Base-by-base conservation (phyloP, 1,140 invertebrate genomes). In the Pentalonia nigronervosa region DNA sequence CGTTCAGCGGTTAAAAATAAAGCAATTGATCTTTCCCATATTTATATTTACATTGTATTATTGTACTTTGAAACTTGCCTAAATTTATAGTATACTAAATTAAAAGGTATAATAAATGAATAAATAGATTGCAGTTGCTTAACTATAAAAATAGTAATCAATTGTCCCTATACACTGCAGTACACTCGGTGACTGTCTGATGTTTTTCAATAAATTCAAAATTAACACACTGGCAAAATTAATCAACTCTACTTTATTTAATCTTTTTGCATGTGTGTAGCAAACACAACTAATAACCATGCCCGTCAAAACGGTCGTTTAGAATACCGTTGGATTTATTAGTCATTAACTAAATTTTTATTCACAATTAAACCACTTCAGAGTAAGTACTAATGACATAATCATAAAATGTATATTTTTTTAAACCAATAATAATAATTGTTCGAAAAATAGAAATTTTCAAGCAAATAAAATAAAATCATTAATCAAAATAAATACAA, bases 181-280 rank as follows among this genome's bases (percentile, higher is more conserved):
- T 87, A 48, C 23, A 53, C 17, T 56, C 34, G 9, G 21, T 11
- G 50, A 89, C 87, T 56, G 48, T 36, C 48, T 34, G 9, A 41
- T 56, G 34, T 89, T 89, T 86, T 89, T 25, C 34, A 53, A 56
- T 34, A 41, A 89, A 89, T 36, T 23, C 34, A 9, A 89, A 56
- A 56, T 89, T 53, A 56, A 89, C 50, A 89, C 48, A 56, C 50
- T 41, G 34, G 6, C 23, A 14, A 56, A 89, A 53, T 89, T 25
- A 89, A 89, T 89, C 48, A 53, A 53, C 21, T 89, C 53, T 41
- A 89, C 30, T 89, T 89, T 17, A 84, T 84, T 84, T 84, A n/a
- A 89, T 56, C 23, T 56, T 56, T 89, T 56, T 89, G 34, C n/a
- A 34, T 23, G 21, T 34, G 48, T 89, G 34, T 56, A 25, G 34